Percentiles rank a stretch among this genome's conserved stretches.
phyloP scores from a whole-genome alignment of 2,113 vertebrate genomes.

The Otus sunia region DNA sequence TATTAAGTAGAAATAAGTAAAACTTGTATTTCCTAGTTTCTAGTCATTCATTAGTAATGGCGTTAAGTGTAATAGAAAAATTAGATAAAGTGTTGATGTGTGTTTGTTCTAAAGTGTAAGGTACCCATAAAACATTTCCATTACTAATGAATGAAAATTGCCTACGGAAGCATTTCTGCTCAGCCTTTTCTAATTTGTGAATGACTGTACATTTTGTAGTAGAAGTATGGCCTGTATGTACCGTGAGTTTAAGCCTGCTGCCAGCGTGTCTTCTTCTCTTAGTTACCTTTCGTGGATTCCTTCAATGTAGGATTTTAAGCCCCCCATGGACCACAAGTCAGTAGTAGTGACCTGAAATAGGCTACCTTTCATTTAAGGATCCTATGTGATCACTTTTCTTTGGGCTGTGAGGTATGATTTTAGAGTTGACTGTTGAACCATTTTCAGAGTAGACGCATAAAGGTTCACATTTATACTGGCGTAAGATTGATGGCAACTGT shows the following conservation, averaged over 20 bases:
- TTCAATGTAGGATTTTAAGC: not conserved
- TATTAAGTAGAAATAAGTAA: constrained; percentile 5
- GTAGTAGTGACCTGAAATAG: not conserved
- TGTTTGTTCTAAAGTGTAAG: not conserved
- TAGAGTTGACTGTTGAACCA: not conserved
- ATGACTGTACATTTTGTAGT: not conserved
- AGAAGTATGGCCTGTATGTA: not conserved
- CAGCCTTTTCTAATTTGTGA: not conserved
- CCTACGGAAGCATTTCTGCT: not conserved
- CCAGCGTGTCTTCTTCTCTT: not conserved
- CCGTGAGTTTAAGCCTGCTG: not conserved
- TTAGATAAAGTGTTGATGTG: not conserved
- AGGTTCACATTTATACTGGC: not conserved
- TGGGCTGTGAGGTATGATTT: not conserved
- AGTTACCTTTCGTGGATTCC: not conserved
- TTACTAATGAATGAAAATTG: not conserved
- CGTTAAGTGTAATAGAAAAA: not conserved
- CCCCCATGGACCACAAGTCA: not conserved
- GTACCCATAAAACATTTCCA: not conserved
- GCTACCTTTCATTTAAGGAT: not conserved
- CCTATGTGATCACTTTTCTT: not conserved
- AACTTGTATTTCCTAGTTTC: not conserved
- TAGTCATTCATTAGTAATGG: not conserved
- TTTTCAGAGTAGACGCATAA: not conserved
- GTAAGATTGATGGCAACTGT: not conserved